Evolutionary conservation across 2,888 invertebrate species (phyloP).

Genomic region (Drosophila anomelani): DNA sequence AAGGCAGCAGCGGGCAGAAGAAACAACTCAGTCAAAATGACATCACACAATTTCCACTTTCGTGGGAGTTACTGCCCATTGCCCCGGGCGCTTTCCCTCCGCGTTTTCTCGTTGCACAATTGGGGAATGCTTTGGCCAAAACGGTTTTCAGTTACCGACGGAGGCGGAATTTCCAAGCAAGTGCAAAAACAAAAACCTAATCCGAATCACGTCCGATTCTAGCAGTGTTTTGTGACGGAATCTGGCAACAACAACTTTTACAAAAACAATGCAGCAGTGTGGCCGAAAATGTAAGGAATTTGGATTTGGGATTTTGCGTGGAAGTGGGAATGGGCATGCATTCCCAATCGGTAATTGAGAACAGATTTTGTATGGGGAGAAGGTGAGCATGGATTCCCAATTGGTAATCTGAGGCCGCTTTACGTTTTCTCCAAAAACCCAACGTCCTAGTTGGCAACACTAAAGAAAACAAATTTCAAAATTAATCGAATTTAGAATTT

Average conservation of each 20-base stretch:
- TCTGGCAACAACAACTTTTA: slow-evolving; percentile 33
- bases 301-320: no score
- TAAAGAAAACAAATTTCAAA: no score
- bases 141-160: slow-evolving; percentile 7
- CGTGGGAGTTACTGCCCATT: slow-evolving; percentile 35
- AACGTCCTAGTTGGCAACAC: no score
- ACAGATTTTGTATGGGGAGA: no score
- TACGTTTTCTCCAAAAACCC: no score
- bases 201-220: slow-evolving; percentile 67
- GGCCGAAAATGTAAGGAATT: no score
- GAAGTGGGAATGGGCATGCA: no score
- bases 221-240: slow-evolving; percentile 67
- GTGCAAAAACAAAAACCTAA: slow-evolving; percentile 67
- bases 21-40: slow-evolving; percentile 35
- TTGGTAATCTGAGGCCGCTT: no score
- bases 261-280: background rate
- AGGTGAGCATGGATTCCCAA: no score
- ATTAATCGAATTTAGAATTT: no score
- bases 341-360: no score
- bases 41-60: slow-evolving; percentile 44
- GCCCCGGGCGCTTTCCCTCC: slow-evolving; percentile 11
- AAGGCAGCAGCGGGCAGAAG: slow-evolving; percentile 42
- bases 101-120: slow-evolving; percentile 68
- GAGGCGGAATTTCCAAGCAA: slow-evolving; percentile 53
- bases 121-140: slow-evolving; percentile 42